phyloP scores from a whole-genome alignment of 2,113 vertebrate genomes.

The western clawed frog (Xenopus tropicalis) region DNA sequence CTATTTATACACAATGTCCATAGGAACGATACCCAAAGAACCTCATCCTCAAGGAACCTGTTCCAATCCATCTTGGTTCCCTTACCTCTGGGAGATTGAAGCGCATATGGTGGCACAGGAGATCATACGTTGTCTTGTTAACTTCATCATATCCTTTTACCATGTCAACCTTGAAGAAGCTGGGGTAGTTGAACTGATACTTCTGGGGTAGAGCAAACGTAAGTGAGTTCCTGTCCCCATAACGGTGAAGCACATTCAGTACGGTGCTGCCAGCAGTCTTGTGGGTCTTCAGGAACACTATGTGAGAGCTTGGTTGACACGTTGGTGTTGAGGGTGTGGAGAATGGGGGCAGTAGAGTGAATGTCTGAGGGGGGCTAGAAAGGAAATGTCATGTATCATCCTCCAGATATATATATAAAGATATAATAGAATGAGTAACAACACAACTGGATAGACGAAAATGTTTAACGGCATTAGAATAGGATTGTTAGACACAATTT shows the following conservation, averaged over 20 bases:
- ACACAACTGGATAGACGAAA: too few species aligned
- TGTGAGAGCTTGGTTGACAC: constrained; percentile 67
- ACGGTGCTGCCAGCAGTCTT: constrained; percentile 74
- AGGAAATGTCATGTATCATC: too few species aligned
- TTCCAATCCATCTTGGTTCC: too few species aligned
- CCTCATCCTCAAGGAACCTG: constrained; percentile 76
- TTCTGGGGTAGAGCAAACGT: constrained; percentile 78
- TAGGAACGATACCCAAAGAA: too few species aligned
- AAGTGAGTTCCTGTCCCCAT: constrained; percentile 72
- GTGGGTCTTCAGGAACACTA: too few species aligned
- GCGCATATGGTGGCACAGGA: constrained; percentile 64
- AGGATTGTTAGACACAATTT: too few species aligned
- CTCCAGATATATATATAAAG: too few species aligned
- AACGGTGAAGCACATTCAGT: constrained; percentile 85
- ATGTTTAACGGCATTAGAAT: too few species aligned
- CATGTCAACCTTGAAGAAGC: constrained; percentile 73
- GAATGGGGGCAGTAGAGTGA: not conserved
- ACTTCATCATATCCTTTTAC: constrained; percentile 76
- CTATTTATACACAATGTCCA: too few species aligned
- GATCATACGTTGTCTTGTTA: constrained; percentile 66
- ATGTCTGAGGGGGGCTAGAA: not conserved
- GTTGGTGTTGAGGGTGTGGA: constrained; percentile 8
- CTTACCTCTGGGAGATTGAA: constrained; percentile 71
- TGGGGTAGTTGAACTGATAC: constrained; percentile 88
- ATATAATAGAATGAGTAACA: too few species aligned